Base-by-base conservation (phyloP, 2,113 vertebrate species). In the Verasper variegatus region DNA sequence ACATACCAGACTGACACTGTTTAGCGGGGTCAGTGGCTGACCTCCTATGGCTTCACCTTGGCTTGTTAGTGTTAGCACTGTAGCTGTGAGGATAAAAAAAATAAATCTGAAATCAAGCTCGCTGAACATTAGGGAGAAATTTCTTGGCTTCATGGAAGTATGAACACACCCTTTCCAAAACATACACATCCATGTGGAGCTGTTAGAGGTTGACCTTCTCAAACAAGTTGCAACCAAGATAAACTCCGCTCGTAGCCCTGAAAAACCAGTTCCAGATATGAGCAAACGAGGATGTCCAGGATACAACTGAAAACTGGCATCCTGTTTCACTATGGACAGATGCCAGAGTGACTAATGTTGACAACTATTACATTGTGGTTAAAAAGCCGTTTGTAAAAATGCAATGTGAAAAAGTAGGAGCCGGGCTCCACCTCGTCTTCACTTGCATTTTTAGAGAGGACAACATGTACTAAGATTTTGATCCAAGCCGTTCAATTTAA, bases 1-100 rank as follows among this genome's bases (percentile, higher is more conserved):
- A 58, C 76, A 86, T 86, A 78, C 79, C 84, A 86, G 69, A 83
- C 87, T 69, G 84, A 87, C 71, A 79, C 59, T 70, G 47, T 59
- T 78, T 20, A 42, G 60, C 24, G 42, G 37, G 71, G 71, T 78
- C 73, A 85, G 5, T 51, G 54, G 3, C 11, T 59, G 86, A 80
- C 84, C 73, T 20, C 37, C 68, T 82, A 59, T 2, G 8, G 40
- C 57, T 68, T 24, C 40, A 62, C 52, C 64, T 37, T 49, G 74
- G 52, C 63, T 71, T 72, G 75, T 76, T 81, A 62, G 70, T 71
- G 54, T 54, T 2, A 27, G 20, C 23, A 59, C 49, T 70, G 42
- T 21, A 56, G 42, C 60, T 74, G 24, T 72, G 20, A 42, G 60
- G 59, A 68, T 69, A 76, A 74, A 78, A 68, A 42, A 54, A 55